Conservation (phyloP, 2,888 invertebrate species). For the Scotopteryx bipunctaria region DNA sequence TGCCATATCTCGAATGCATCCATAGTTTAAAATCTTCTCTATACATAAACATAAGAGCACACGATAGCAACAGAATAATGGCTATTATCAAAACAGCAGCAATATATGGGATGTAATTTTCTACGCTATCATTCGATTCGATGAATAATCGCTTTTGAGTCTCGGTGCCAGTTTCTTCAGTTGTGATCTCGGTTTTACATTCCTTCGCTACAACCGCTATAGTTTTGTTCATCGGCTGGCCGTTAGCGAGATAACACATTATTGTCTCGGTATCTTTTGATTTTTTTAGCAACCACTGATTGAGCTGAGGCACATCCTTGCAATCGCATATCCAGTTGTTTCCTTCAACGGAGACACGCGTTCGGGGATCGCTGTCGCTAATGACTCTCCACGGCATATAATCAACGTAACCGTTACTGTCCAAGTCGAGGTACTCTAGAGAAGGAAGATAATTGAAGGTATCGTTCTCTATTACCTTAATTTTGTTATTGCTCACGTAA, state of each 20-base stretch:
- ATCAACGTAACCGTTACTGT: slow-evolving; percentile 90
- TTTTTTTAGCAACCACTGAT: slow-evolving; percentile 87
- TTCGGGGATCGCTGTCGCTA: slow-evolving; percentile 85
- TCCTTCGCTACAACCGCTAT: slow-evolving; percentile 74
- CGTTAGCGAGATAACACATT: slow-evolving; percentile 85
- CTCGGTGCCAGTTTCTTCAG: slow-evolving; percentile 84
- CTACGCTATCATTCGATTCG: slow-evolving; percentile 86
- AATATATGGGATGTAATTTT: slow-evolving; percentile 89
- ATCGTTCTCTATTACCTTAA: slow-evolving; percentile 88
- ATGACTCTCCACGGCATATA: slow-evolving; percentile 89
- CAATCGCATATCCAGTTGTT: slow-evolving; percentile 94
- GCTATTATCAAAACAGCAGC: slow-evolving; percentile 88
- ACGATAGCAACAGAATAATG: slow-evolving; percentile 86
- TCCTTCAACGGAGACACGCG: slow-evolving; percentile 88
- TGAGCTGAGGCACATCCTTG: slow-evolving; percentile 86
- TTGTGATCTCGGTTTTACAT: slow-evolving; percentile 86
- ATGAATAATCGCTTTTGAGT: slow-evolving; percentile 82
- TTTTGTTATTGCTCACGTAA: slow-evolving; percentile 90
- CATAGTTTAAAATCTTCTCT: slow-evolving; percentile 90
- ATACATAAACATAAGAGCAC: slow-evolving; percentile 88
- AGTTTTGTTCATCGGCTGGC: slow-evolving; percentile 77
- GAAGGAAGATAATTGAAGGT: slow-evolving; percentile 89
- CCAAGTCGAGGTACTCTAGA: slow-evolving; percentile 88
- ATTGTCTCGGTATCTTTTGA: slow-evolving; percentile 86
- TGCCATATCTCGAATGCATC: slow-evolving; percentile 90